phyloP scores from a whole-genome alignment of 2,113 vertebrate species.

The Zosterops hypoxanthus region DNA sequence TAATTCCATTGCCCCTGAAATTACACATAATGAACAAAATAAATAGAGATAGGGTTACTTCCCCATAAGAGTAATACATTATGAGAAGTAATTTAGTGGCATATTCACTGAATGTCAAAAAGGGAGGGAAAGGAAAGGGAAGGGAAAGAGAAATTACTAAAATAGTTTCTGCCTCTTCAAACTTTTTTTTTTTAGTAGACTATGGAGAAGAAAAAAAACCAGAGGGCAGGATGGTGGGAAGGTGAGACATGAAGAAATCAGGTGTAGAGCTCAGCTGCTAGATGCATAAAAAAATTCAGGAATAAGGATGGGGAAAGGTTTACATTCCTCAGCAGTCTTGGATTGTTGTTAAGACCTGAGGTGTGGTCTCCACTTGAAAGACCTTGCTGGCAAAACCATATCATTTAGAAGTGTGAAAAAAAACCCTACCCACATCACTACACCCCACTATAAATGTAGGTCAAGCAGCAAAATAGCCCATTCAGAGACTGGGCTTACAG shows the following conservation, averaged over 20 bases:
- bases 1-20: background rate
- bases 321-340: background rate
- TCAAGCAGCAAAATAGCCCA: constrained; percentile 13
- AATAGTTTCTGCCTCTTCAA: background rate
- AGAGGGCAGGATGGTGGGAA: background rate
- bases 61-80: background rate
- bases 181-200: background rate
- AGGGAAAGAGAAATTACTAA: background rate
- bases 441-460: background rate
- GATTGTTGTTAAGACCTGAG: background rate
- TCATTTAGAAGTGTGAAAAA: constrained; percentile 45
- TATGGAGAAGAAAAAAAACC: background rate
- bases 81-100: background rate
- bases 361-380: constrained; percentile 11
- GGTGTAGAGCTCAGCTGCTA: background rate
- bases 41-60: background rate
- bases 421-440: constrained; percentile 5
- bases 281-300: background rate
- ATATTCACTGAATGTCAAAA: background rate
- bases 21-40: background rate
- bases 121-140: background rate
- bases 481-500: background rate
- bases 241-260: background rate
- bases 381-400: background rate
- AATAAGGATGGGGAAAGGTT: background rate